Evolutionary conservation across 1,140 invertebrate genomes (phyloP).

Genomic region (Lerema accius): DNA sequence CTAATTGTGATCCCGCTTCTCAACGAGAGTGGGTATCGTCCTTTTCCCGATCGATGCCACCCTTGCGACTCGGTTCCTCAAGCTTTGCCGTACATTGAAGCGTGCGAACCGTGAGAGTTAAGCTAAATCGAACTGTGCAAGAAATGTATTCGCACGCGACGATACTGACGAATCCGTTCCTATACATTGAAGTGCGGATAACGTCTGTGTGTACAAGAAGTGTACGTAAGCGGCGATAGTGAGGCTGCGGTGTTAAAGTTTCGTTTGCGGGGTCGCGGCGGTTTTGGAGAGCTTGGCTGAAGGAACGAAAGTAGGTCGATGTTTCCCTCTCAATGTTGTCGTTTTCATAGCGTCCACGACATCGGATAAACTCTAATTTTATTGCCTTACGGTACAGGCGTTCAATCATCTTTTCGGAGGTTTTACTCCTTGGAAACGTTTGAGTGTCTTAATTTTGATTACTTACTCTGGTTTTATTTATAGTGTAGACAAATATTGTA

Average conservation of each 20-base stretch:
- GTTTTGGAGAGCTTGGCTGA: slow-evolving; percentile 50
- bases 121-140: slow-evolving; percentile 10
- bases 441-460: slow-evolving; percentile 20
- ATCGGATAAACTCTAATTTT: slow-evolving; percentile 76
- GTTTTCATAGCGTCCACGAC: slow-evolving; percentile 64
- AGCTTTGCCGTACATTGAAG: slow-evolving; percentile 39
- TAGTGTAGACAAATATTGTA: background rate
- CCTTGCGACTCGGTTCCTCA: slow-evolving; percentile 47
- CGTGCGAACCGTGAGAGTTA: background rate
- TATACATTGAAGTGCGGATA: slow-evolving; percentile 63
- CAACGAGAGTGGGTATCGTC: slow-evolving; percentile 51
- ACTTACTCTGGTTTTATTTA: background rate
- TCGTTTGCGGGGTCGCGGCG: slow-evolving; percentile 36
- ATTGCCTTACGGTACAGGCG: slow-evolving; percentile 47
- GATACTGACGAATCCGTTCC: background rate
- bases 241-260: slow-evolving; percentile 42
- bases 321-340: slow-evolving; percentile 51
- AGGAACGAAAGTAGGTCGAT: slow-evolving; percentile 72
- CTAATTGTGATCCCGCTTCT: slow-evolving; percentile 70
- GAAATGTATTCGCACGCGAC: slow-evolving; percentile 10
- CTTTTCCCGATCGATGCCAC: slow-evolving; percentile 60
- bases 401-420: slow-evolving; percentile 34
- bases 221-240: slow-evolving; percentile 54
- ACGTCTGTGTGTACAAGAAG: slow-evolving; percentile 40
- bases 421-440: slow-evolving; percentile 8